A percentile compares a stretch with the other conserved stretches of the same genome.
Evolutionary conservation across 2,888 invertebrate species (phyloP).

Genomic region (Noctua pronuba): DNA sequence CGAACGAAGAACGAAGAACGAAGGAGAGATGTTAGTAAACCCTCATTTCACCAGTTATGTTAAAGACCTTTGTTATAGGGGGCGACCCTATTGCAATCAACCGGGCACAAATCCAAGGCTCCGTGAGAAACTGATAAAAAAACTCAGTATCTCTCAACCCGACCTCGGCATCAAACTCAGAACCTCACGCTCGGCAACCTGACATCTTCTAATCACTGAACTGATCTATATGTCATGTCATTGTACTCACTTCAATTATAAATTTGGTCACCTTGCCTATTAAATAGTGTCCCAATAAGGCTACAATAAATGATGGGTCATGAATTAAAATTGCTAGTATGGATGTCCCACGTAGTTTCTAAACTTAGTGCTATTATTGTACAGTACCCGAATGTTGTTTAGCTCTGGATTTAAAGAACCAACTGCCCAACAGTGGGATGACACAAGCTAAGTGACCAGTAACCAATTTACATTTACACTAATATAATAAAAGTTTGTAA

Average conservation of each 20-base stretch:
- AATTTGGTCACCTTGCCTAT: slow-evolving; percentile 1
- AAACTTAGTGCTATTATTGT: slow-evolving; percentile 1
- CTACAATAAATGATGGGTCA: neutral
- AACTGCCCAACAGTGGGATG: neutral
- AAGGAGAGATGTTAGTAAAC: too few species aligned
- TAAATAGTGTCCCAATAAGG: neutral
- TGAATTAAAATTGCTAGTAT: slow-evolving; percentile 26
- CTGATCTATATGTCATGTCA: slow-evolving; percentile 1
- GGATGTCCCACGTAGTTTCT: neutral
- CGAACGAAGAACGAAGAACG: too few species aligned
- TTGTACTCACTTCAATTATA: slow-evolving; percentile 5
- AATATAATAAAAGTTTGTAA: too few species aligned
- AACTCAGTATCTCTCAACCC: neutral
- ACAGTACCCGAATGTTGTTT: neutral
- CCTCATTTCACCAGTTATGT: neutral
- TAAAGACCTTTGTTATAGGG: neutral
- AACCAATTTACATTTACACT: too few species aligned
- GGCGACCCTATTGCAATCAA: neutral
- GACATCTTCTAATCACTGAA: neutral
- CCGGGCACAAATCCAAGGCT: neutral
- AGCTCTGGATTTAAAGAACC: neutral
- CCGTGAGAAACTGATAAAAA: neutral
- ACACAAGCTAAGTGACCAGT: neutral
- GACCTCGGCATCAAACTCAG: too few species aligned
- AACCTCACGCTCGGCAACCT: neutral